Evolutionary conservation across 2,797 vertebrate species (phyloP).

Genomic region (Avahi laniger): DNA sequence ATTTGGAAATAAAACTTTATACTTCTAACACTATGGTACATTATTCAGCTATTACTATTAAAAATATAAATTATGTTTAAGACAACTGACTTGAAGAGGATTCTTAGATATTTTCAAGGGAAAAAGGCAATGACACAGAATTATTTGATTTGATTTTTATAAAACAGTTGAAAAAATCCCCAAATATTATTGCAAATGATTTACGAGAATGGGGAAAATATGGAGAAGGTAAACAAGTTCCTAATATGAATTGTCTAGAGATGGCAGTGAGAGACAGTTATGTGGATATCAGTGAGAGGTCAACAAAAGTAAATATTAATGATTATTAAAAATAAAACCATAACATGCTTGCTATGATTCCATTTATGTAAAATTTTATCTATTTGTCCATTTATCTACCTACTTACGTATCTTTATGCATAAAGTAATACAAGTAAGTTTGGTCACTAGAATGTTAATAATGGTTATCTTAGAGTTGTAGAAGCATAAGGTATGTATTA

Average conservation of each 20-base stretch:
- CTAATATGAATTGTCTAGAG: not conserved
- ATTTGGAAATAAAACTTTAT: not conserved
- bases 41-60: not conserved
- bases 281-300: not conserved
- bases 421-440: not conserved
- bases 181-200: not conserved
- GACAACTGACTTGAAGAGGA: not conserved
- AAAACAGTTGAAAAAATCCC: not conserved
- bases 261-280: not conserved
- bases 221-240: not conserved
- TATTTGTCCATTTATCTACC: not conserved
- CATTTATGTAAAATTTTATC: not conserved
- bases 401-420: not conserved
- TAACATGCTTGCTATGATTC: not conserved
- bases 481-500: not conserved
- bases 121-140: not conserved
- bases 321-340: not conserved
- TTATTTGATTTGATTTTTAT: not conserved
- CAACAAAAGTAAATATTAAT: constrained; percentile 2
- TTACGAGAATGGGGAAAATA: not conserved
- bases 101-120: not conserved
- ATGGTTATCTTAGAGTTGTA: not conserved
- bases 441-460: not conserved
- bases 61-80: constrained; percentile 45
- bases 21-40: not conserved